Conservation (phyloP, 35 echinoderm and acorn worm species). For the Nesometra sesokonis region DNA sequence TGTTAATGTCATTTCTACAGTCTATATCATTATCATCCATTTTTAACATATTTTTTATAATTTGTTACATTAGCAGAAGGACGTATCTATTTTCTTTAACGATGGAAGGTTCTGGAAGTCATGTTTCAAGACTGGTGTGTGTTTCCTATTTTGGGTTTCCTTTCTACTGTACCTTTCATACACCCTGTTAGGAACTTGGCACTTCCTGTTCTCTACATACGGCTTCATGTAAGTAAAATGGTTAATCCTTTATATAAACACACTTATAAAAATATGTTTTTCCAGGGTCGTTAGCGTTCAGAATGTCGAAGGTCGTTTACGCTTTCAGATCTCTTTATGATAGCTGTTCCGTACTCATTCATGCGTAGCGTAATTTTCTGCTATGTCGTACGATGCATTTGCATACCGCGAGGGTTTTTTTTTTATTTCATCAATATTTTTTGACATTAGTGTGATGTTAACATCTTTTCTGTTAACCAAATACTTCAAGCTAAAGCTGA, state of each 20-base stretch:
- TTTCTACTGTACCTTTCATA: slow-evolving; percentile 63
- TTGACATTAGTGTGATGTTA: too few species aligned
- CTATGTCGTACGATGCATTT: too few species aligned
- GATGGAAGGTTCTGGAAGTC: slow-evolving; percentile 29
- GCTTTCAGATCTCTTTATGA: neutral
- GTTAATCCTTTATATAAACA: neutral
- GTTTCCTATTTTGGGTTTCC: slow-evolving; percentile 40
- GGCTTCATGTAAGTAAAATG: slow-evolving; percentile 75
- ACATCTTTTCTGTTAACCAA: too few species aligned
- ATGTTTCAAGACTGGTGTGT: slow-evolving; percentile 3
- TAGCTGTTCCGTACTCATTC: too few species aligned
- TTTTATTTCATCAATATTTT: too few species aligned
- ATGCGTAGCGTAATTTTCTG: too few species aligned
- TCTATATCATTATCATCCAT: too few species aligned
- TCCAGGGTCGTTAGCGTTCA: neutral
- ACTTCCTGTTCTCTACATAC: slow-evolving; percentile 67
- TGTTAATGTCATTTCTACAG: too few species aligned
- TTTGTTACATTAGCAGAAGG: neutral
- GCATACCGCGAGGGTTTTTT: too few species aligned
- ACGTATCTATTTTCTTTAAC: slow-evolving; percentile 28
- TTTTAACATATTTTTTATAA: neutral
- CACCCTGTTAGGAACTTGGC: slow-evolving; percentile 66
- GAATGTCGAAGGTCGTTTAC: neutral
- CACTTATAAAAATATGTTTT: neutral
- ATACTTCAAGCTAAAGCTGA: too few species aligned